These are phyloP conservation scores for Typhlichthys subterraneus DNA, from an alignment of 2,797 vertebrate genomes.

Conservation along the genomic window DNA sequence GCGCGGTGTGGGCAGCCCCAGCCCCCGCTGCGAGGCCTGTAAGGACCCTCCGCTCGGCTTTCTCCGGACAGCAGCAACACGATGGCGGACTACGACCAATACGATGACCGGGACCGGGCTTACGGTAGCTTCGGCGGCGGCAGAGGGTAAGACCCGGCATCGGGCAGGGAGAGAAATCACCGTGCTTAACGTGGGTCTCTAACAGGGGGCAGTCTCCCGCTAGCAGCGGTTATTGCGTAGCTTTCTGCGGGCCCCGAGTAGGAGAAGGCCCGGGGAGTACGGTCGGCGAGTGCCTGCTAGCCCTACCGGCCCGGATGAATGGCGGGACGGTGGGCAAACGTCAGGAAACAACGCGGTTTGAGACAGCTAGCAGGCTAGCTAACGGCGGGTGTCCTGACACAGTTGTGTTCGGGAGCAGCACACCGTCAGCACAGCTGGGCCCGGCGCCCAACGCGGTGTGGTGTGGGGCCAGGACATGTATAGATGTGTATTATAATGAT, in stretches of 20 bases:
- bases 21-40: conserved; percentile 48
- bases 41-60: conserved; percentile 79
- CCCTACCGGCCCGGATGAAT: conserved; percentile 47
- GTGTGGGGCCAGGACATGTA: too few species aligned
- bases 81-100: conserved; percentile 97
- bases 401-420: too few species aligned
- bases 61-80: conserved; percentile 82
- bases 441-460: too few species aligned
- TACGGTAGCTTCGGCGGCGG: conserved; percentile 93
- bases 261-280: too few species aligned
- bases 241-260: too few species aligned
- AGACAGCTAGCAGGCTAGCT: too few species aligned
- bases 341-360: conserved; percentile 22
- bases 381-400: too few species aligned
- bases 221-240: too few species aligned
- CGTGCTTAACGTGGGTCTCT: not conserved
- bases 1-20: conserved; percentile 45
- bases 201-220: too few species aligned
- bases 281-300: not conserved
- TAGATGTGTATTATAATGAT: too few species aligned
- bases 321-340: conserved; percentile 20
- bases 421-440: too few species aligned
- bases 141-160: conserved; percentile 83
- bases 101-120: conserved; percentile 90
- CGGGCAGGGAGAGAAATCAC: not conserved